Evolutionary conservation across 2,113 vertebrate genomes (phyloP).

Genomic region (Perca fluviatilis): DNA sequence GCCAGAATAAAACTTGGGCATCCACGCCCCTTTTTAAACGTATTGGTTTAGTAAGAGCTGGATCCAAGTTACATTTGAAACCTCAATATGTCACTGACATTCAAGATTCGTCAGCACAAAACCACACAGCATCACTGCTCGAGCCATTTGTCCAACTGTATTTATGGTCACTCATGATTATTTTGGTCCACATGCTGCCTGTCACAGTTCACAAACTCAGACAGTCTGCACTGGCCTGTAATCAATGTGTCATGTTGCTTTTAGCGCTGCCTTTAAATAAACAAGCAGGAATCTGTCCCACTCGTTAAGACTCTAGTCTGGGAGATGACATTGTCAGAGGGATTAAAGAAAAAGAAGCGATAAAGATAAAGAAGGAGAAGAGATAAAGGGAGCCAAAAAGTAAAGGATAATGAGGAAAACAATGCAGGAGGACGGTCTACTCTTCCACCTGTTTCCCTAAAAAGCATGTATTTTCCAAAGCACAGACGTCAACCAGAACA

Average conservation of each 20-base stretch:
- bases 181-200: slow-evolving; percentile 45
- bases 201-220: slow-evolving; percentile 62
- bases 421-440: neutral
- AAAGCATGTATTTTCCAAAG: slow-evolving; percentile 17
- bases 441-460: slow-evolving; percentile 19
- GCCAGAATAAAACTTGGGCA: neutral
- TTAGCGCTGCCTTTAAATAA: slow-evolving; percentile 52
- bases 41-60: neutral
- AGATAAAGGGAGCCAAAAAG: slow-evolving; percentile 43
- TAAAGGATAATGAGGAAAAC: slow-evolving; percentile 36
- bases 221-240: slow-evolving; percentile 64
- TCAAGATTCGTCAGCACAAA: slow-evolving; percentile 41
- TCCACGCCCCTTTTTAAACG: slow-evolving; percentile 11
- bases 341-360: slow-evolving; percentile 38
- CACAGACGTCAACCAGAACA: slow-evolving; percentile 5
- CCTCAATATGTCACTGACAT: slow-evolving; percentile 7
- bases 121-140: slow-evolving; percentile 16
- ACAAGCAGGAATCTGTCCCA: slow-evolving; percentile 35
- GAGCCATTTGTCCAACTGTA: slow-evolving; percentile 34
- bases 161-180: slow-evolving; percentile 28
- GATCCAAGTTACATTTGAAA: slow-evolving; percentile 20
- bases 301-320: slow-evolving; percentile 21
- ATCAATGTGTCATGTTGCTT: slow-evolving; percentile 62
- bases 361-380: slow-evolving; percentile 21
- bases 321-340: slow-evolving; percentile 30